Conservation (phyloP, 2,797 vertebrate genomes). For the Australoheros facetus region DNA sequence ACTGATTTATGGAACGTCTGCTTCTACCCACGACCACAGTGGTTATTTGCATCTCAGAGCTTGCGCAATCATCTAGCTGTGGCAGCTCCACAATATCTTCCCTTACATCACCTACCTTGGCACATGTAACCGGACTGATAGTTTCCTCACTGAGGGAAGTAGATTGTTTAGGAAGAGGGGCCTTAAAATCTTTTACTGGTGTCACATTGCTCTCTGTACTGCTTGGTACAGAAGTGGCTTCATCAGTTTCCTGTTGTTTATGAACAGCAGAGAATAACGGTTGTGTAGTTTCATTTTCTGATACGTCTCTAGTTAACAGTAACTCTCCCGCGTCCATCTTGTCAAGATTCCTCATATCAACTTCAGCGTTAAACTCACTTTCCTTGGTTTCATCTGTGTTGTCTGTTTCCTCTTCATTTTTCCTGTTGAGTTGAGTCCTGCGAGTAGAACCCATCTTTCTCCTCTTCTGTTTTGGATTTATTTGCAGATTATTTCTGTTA, state of each 20-base stretch:
- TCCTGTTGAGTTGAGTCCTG: slow-evolving; percentile 30
- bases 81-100: background rate
- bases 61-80: slow-evolving; percentile 10
- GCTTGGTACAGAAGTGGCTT: background rate
- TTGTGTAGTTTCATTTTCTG: slow-evolving; percentile 19
- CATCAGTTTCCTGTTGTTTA: slow-evolving; percentile 14
- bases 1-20: background rate
- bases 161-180: slow-evolving; percentile 3
- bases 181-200: background rate
- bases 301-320: background rate
- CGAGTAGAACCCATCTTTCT: slow-evolving; percentile 74
- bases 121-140: background rate
- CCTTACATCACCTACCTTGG: background rate
- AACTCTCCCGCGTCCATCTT: slow-evolving; percentile 14
- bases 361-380: background rate
- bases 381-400: slow-evolving; percentile 1
- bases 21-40: background rate
- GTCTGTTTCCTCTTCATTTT: slow-evolving; percentile 15
- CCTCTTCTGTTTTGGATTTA: slow-evolving; percentile 44
- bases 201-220: slow-evolving; percentile 9
- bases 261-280: background rate
- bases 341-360: background rate
- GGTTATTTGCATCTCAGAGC: background rate
- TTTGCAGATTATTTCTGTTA: slow-evolving; percentile 14
- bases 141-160: slow-evolving; percentile 1